Conservation (phyloP, 1,140 invertebrate genomes). For the Solenopsis invicta region DNA sequence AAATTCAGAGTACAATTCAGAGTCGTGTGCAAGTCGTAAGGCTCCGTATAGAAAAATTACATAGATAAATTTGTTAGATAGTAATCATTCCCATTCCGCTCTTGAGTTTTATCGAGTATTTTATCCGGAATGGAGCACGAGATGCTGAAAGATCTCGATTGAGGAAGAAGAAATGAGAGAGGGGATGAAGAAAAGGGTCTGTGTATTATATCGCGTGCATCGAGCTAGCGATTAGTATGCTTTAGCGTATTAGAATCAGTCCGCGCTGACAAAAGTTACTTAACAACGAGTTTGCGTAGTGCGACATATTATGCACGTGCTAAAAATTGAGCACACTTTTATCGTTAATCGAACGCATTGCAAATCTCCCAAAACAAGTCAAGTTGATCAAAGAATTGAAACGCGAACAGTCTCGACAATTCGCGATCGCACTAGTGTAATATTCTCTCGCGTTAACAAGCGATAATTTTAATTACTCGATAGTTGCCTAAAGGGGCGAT, state of each 20-base stretch:
- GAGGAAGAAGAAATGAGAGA: slow-evolving; percentile 24
- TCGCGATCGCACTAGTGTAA: slow-evolving; percentile 17
- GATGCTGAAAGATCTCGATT: background rate
- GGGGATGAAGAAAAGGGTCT: background rate
- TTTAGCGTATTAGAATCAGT: slow-evolving; percentile 20
- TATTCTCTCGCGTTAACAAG: background rate
- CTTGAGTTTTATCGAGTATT: slow-evolving; percentile 18
- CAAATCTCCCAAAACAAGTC: background rate
- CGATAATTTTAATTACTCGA: background rate
- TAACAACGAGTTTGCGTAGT: background rate
- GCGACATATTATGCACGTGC: background rate
- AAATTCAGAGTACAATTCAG: slow-evolving; percentile 11
- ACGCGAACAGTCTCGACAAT: background rate
- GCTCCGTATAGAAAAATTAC: slow-evolving; percentile 25
- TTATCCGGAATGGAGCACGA: background rate
- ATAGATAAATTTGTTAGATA: slow-evolving; percentile 26
- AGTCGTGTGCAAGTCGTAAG: slow-evolving; percentile 22
- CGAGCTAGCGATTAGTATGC: slow-evolving; percentile 46
- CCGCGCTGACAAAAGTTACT: background rate
- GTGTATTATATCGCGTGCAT: slow-evolving; percentile 44
- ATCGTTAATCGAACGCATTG: background rate
- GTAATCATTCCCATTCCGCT: background rate
- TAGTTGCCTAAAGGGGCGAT: background rate
- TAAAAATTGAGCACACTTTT: slow-evolving; percentile 8
- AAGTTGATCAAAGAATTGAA: background rate